These are phyloP conservation scores for Thaleichthys pacificus DNA, from an alignment of 2,797 vertebrate genomes.

Conservation along the genomic window DNA sequence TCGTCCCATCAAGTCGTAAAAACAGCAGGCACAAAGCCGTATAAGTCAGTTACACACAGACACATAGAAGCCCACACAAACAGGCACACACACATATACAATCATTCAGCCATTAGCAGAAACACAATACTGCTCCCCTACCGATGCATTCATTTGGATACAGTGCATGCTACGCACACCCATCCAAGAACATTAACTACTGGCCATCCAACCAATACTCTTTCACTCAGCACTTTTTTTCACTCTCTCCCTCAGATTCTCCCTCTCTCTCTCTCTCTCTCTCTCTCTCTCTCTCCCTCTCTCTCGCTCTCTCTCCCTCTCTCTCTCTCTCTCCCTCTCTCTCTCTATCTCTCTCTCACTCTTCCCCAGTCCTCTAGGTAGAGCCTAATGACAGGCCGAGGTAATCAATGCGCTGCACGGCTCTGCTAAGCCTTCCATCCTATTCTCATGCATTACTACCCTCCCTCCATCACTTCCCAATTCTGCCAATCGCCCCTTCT, in stretches of 20 bases:
- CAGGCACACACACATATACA: conserved; percentile 15
- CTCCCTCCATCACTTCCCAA: conserved; percentile 7
- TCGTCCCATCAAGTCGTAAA: conserved; percentile 9
- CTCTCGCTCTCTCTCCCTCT: conserved; percentile 10
- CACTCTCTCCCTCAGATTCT: conserved; percentile 17
- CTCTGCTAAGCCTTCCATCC: conserved; percentile 8
- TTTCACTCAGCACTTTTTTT: conserved; percentile 13
- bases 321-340: conserved; percentile 18
- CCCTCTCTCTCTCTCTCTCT: background rate
- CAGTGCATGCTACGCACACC: conserved; percentile 18
- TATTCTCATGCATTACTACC: conserved; percentile 11
- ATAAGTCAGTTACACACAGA: background rate
- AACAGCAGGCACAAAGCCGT: background rate
- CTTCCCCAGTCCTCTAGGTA: background rate
- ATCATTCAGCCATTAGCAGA: background rate
- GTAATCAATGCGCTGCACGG: conserved; percentile 6
- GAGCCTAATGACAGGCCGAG: background rate
- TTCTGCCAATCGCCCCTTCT: background rate
- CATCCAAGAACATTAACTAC: conserved; percentile 20
- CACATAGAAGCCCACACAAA: background rate
- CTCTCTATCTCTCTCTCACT: background rate
- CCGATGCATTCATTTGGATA: conserved; percentile 44
- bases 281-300: conserved; percentile 1
- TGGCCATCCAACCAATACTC: conserved; percentile 37
- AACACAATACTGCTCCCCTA: background rate